These are phyloP conservation scores for Pissodes strobi DNA, from an alignment of 1,140 invertebrate species.

Conservation along the genomic window DNA sequence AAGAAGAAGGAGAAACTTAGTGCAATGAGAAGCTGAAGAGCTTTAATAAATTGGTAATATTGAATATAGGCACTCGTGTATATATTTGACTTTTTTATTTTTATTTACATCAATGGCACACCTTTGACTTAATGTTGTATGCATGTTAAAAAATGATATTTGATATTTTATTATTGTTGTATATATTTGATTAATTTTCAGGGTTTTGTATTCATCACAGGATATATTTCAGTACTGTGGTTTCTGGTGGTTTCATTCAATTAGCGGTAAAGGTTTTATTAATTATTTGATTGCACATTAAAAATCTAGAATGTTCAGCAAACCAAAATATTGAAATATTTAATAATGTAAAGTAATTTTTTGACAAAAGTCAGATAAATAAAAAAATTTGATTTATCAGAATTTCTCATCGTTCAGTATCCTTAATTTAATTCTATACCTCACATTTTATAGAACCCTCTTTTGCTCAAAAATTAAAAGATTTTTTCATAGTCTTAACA, in stretches of 20 bases:
- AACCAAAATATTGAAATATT: no score
- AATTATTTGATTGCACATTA: no score
- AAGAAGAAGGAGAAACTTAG: conserved; percentile 41
- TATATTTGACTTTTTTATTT: conserved; percentile 29
- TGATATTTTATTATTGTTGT: conserved; percentile 41
- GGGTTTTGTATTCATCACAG: conserved; percentile 11
- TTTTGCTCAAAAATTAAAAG: conserved; percentile 11
- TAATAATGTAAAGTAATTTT: no score
- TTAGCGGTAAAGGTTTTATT: no score
- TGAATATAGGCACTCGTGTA: conserved; percentile 12
- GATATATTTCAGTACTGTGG: conserved; percentile 6
- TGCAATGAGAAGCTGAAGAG: conserved; percentile 23
- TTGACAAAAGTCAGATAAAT: no score
- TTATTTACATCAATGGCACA: conserved; percentile 30
- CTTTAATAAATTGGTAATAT: background rate
- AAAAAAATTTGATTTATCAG: no score
- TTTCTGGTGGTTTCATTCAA: background rate
- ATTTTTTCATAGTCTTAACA: conserved; percentile 24
- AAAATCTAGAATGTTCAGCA: no score
- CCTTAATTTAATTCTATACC: background rate
- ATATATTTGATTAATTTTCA: conserved; percentile 36
- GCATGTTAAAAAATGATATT: conserved; percentile 28
- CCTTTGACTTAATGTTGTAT: conserved; percentile 36
- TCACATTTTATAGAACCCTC: background rate
- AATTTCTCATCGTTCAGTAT: no score